Percentiles rank a stretch among this genome's conserved stretches.
These are phyloP conservation scores for Calcarius ornatus DNA, from an alignment of 2,113 vertebrate genomes.

Conservation along the genomic window DNA sequence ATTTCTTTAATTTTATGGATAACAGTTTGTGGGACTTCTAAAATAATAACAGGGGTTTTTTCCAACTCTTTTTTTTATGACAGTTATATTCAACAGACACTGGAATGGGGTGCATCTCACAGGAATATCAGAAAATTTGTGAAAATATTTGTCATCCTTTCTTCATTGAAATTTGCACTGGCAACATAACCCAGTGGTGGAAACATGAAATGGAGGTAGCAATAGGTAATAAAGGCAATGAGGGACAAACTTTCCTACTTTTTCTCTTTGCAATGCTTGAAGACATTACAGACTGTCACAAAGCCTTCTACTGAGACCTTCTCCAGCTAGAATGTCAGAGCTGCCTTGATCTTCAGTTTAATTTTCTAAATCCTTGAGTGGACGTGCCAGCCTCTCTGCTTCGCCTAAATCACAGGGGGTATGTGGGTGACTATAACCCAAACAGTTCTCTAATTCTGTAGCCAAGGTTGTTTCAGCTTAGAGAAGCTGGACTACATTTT, in stretches of 20 bases:
- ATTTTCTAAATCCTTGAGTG: background rate
- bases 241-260: background rate
- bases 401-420: background rate
- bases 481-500: background rate
- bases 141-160: background rate
- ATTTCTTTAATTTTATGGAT: background rate
- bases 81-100: background rate
- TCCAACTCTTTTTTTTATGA: background rate
- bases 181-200: background rate
- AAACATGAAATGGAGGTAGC: background rate
- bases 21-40: background rate
- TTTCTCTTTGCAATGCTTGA: background rate
- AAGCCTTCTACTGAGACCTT: background rate
- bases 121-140: background rate
- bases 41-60: background rate
- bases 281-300: background rate
- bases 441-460: background rate
- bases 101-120: background rate
- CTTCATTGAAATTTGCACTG: background rate
- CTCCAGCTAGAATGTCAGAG: background rate
- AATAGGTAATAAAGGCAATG: background rate
- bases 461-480: background rate
- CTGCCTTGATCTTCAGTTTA: background rate
- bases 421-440: background rate
- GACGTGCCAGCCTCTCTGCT: background rate